phyloP scores from a whole-genome alignment of 2,888 invertebrate genomes.

The Lithosia quadra region DNA sequence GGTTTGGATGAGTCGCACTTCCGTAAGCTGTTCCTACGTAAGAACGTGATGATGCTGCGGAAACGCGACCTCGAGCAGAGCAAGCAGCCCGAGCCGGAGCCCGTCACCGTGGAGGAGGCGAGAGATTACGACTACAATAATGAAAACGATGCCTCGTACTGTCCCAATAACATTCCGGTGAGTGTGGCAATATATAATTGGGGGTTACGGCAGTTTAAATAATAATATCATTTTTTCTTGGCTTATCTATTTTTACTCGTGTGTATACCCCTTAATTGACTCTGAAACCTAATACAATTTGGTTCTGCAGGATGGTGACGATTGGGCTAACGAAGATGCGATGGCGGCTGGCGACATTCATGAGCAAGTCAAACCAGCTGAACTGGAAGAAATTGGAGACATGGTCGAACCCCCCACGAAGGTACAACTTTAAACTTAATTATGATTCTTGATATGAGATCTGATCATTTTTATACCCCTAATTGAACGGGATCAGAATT shows the following conservation, averaged over 20 bases:
- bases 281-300: not conserved
- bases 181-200: too few species aligned
- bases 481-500: too few species aligned
- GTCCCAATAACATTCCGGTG: slow-evolving; percentile 73
- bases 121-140: slow-evolving; percentile 81
- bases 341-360: slow-evolving; percentile 71
- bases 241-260: too few species aligned
- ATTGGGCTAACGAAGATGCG: slow-evolving; percentile 79
- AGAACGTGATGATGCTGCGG: slow-evolving; percentile 69
- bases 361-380: slow-evolving; percentile 69
- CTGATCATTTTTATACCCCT: too few species aligned
- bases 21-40: slow-evolving; percentile 76
- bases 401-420: slow-evolving; percentile 90
- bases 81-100: slow-evolving; percentile 56
- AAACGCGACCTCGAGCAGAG: slow-evolving; percentile 60
- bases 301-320: slow-evolving; percentile 71
- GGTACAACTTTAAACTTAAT: slow-evolving; percentile 58
- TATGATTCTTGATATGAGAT: not conserved
- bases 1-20: slow-evolving; percentile 81
- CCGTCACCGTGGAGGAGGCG: slow-evolving; percentile 69
- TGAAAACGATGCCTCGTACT: slow-evolving; percentile 84
- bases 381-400: slow-evolving; percentile 77
- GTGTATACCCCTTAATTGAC: too few species aligned
- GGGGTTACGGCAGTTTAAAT: too few species aligned
- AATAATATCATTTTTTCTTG: too few species aligned